Evolutionary conservation across 2,113 vertebrate genomes (phyloP).

Genomic region (Catharus bicknelli): DNA sequence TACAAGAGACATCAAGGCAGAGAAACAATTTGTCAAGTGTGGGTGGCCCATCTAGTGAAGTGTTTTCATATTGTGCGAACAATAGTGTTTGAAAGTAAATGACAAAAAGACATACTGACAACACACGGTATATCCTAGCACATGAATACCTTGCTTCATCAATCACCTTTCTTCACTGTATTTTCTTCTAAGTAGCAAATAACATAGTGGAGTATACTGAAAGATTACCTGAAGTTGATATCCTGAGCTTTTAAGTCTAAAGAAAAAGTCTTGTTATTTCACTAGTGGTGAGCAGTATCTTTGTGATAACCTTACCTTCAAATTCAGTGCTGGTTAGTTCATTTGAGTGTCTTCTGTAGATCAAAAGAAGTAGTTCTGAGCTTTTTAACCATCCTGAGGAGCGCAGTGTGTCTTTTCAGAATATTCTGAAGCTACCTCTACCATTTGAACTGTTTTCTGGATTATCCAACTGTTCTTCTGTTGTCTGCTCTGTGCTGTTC

Average conservation of each 20-base stretch:
- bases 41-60: neutral
- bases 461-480: neutral
- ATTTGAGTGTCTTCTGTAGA: neutral
- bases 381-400: neutral
- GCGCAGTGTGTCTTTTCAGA: neutral
- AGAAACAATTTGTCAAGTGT: neutral
- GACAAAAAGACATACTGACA: neutral
- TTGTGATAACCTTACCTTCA: neutral
- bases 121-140: neutral
- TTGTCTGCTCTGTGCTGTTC: neutral
- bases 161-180: neutral
- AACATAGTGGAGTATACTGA: accelerated
- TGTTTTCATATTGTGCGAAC: neutral
- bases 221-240: neutral
- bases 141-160: neutral
- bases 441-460: neutral
- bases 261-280: neutral
- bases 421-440: neutral
- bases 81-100: neutral
- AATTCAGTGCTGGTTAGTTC: neutral
- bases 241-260: neutral
- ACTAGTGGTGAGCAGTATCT: neutral
- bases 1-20: neutral
- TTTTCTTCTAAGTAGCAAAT: neutral
- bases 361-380: neutral